Percentiles rank a stretch among this genome's conserved stretches.
phyloP scores from a whole-genome alignment of 1,140 invertebrate genomes.

The Dufourea novaeangliae region DNA sequence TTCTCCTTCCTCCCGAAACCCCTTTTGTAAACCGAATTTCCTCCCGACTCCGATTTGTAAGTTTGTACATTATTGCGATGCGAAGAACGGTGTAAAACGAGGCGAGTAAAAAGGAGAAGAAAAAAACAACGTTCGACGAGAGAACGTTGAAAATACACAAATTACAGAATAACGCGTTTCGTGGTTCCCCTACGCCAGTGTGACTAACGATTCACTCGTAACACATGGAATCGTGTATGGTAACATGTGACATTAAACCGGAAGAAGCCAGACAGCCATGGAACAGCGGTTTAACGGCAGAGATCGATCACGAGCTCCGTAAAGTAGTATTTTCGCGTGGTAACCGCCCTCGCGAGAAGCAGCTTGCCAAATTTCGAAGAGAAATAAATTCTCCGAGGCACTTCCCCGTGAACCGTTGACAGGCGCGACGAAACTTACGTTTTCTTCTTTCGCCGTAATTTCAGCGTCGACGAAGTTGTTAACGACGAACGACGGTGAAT shows the following conservation, averaged over 20 bases:
- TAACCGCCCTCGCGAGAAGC: neutral
- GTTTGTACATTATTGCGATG: slow-evolving; percentile 45
- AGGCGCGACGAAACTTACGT: neutral
- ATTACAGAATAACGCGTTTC: neutral
- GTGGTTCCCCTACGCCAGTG: neutral
- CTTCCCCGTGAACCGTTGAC: neutral
- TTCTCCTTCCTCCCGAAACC: neutral
- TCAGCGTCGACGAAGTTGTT: neutral
- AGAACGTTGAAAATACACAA: neutral
- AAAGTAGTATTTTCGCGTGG: slow-evolving; percentile 1
- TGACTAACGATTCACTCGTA: slow-evolving; percentile 4
- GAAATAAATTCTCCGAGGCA: slow-evolving; percentile 7
- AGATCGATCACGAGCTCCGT: neutral
- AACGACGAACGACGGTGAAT: too few relatives aligned
- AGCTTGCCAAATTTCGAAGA: neutral
- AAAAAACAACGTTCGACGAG: neutral
- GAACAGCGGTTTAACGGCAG: slow-evolving; percentile 18
- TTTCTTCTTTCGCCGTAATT: neutral
- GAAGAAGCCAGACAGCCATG: slow-evolving; percentile 30
- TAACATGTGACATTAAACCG: slow-evolving; percentile 13
- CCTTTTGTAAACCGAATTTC: slow-evolving; percentile 21
- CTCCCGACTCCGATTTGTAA: slow-evolving; percentile 21
- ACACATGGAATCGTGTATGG: neutral
- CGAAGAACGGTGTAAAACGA: too few relatives aligned
- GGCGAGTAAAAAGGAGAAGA: neutral